Evolutionary conservation across 1,140 invertebrate genomes (phyloP), one percentile per base, ranked within the genome.

Genomic region (Dinoponera quadriceps): DNA sequence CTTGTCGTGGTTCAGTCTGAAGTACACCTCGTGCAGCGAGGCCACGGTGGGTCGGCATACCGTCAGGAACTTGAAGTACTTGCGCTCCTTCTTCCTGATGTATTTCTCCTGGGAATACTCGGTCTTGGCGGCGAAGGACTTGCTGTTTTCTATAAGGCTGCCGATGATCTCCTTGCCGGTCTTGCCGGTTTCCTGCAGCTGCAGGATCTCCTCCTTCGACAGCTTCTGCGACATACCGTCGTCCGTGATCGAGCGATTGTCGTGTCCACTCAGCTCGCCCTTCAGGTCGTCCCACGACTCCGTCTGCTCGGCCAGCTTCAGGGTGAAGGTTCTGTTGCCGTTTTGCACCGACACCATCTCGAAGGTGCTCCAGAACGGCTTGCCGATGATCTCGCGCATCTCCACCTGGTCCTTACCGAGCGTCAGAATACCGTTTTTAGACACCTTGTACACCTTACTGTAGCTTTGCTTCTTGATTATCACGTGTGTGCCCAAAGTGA

Each of bases 61-160:
- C 80, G 96, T 96, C 22, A 98, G 93, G 90, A 96, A 97, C 88
- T 97, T 96, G 91, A 96, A 97, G 93, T 98, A 99, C 92, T 99
- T 99, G 85, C 97, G 97, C 88, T 98, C 97, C 93, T 99, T 99
- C 92, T 99, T 99, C 65, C 96, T 97, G 9, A 99, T 95, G 92
- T 99, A 99, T 92, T 99, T 99, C 88, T 98, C 97, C 93, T 99
- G 98, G 0, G 98, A 97, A 92, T 97, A 99, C 90, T 97, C 97
- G 0, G 98, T 99, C 95, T 99, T 99, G 44, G 95, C 95, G 33
- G 95, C 95, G 93, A 98, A 98, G 13, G 98, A 98, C 82, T 96
- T 96, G 57, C 98, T 99, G 92, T 99, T 99, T 83, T 97, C 97
- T 55, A 99, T 97, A 4, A 99, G 94, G 60, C 97, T 96, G 77